These are phyloP conservation scores for Halictus quadricinctus DNA, from an alignment of 2,888 invertebrate species.

Conservation along the genomic window DNA sequence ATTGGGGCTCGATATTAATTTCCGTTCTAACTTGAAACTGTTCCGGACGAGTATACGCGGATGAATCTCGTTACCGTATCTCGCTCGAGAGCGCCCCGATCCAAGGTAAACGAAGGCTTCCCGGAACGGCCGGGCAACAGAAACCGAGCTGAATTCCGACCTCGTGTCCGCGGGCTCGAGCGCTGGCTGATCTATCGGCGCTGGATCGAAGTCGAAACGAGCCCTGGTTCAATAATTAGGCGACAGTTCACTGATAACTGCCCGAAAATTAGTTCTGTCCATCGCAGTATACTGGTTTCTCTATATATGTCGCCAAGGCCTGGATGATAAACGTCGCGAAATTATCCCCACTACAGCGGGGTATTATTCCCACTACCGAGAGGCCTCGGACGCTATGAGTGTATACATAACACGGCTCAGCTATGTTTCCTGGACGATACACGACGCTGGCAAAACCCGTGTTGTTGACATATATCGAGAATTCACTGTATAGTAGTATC, in stretches of 20 bases:
- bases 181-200: not conserved
- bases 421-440: too few species aligned
- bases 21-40: conserved; percentile 27
- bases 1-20: conserved; percentile 32
- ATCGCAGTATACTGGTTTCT: not conserved
- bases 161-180: not conserved
- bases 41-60: conserved; percentile 16
- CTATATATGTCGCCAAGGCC: too few species aligned
- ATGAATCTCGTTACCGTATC: conserved; percentile 14
- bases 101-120: conserved; percentile 33
- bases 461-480: too few species aligned
- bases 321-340: too few species aligned
- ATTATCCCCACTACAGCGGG: too few species aligned
- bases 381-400: too few species aligned
- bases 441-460: too few species aligned
- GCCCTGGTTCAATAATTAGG: not conserved
- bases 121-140: not conserved
- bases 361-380: too few species aligned
- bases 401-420: too few species aligned
- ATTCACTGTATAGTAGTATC: not conserved
- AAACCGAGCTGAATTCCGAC: not conserved
- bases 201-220: not conserved
- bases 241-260: not conserved
- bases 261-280: not conserved
- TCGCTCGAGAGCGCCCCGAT: conserved; percentile 6